Evolutionary conservation across 2,888 invertebrate species (phyloP).

Genomic region (Netelia fuscicornis): DNA sequence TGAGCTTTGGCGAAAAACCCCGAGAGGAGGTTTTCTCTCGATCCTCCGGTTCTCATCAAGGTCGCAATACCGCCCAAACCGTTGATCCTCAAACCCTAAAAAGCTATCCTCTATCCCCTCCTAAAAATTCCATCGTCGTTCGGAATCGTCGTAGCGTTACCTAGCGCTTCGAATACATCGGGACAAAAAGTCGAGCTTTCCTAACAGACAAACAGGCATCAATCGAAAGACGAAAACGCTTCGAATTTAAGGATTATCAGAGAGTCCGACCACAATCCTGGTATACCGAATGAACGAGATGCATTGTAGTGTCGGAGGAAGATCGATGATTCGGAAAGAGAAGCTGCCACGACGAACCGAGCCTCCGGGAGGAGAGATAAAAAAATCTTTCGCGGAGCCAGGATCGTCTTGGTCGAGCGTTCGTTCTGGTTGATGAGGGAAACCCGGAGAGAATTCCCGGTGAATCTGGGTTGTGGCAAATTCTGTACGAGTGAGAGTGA

Average conservation of each 20-base stretch:
- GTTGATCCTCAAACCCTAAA: not conserved
- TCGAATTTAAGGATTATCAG: not conserved
- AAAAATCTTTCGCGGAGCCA: not conserved
- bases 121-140: not conserved
- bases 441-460: conserved; percentile 36
- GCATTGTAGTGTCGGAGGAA: conserved; percentile 4
- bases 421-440: conserved; percentile 32
- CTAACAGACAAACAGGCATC: not conserved
- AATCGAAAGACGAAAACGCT: not conserved
- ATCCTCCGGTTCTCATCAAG: conserved; percentile 9
- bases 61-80: not conserved
- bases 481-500: conserved; percentile 27
- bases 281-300: not conserved
- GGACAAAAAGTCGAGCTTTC: too few species aligned
- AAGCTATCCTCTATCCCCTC: too few species aligned
- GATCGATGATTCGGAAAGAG: conserved; percentile 36
- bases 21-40: not conserved
- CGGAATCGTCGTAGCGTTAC: not conserved
- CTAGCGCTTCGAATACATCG: too few species aligned
- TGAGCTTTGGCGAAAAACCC: not conserved
- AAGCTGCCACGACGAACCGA: not conserved
- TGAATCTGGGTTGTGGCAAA: conserved; percentile 33
- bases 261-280: not conserved
- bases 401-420: not conserved
- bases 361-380: conserved; percentile 1